Evolutionary conservation across 1,140 invertebrate genomes (phyloP).

Genomic region (Microplitis mediator): DNA sequence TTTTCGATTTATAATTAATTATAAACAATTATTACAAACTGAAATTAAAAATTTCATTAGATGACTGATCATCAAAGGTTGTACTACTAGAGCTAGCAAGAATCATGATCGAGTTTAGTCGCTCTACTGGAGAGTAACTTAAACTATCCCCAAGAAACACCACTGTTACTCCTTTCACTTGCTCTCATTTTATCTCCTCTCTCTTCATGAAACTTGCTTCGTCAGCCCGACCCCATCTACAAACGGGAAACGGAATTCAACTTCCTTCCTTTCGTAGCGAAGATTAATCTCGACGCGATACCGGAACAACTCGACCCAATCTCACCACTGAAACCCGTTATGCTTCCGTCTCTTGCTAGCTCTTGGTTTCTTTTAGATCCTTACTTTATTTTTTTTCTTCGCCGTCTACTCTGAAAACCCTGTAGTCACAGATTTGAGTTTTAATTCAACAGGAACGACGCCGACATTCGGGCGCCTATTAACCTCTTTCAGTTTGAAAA

Average conservation of each 20-base stretch:
- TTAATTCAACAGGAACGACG: constrained; percentile 12
- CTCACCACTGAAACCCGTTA: background rate
- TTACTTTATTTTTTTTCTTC: background rate
- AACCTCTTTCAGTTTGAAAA: constrained; percentile 4
- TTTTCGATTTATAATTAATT: too few species aligned
- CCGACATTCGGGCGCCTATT: constrained; percentile 5
- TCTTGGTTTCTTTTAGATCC: constrained; percentile 6
- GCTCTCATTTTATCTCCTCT: background rate
- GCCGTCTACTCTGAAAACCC: background rate
- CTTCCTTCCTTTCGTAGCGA: constrained; percentile 53
- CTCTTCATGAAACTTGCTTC: constrained; percentile 47
- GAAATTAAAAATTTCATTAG: constrained; percentile 47
- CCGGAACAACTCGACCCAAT: constrained; percentile 29
- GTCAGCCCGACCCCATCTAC: constrained; percentile 48
- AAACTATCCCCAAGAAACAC: constrained; percentile 52
- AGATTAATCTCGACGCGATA: constrained; percentile 56
- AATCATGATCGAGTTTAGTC: constrained; percentile 52
- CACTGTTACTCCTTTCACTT: constrained; percentile 13
- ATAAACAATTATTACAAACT: too few species aligned
- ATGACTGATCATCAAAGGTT: background rate
- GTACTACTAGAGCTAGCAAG: background rate
- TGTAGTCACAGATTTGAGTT: constrained; percentile 7
- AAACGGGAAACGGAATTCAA: constrained; percentile 55
- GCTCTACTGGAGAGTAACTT: constrained; percentile 60
- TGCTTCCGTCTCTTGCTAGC: constrained; percentile 27